Conservation (phyloP, 1,140 invertebrate genomes). For the Drosophila santomea region DNA sequence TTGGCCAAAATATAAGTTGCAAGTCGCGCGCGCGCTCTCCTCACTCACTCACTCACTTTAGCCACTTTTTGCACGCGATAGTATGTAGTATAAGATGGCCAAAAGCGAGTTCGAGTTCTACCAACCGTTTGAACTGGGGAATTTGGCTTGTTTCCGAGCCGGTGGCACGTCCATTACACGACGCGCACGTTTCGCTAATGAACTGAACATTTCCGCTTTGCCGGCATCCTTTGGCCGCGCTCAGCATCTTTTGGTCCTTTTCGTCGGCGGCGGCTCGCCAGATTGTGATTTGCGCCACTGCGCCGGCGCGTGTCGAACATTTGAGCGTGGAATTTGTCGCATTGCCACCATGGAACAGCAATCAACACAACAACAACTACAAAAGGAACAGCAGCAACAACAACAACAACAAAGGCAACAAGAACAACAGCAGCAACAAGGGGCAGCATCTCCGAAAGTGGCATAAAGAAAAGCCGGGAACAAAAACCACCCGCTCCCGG, state of each 20-base stretch:
- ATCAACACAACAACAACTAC: constrained; percentile 17
- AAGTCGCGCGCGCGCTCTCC: constrained; percentile 64
- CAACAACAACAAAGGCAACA: constrained; percentile 1
- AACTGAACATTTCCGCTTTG: constrained; percentile 83
- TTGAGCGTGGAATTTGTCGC: constrained; percentile 80
- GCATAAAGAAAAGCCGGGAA: constrained; percentile 41
- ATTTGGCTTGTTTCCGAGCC: constrained; percentile 3
- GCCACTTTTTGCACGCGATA: not conserved
- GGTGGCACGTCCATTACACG: constrained; percentile 71
- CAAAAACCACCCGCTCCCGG: constrained; percentile 48
- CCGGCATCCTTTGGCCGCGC: constrained; percentile 69
- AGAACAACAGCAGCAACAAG: constrained; percentile 1
- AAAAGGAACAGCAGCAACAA: not conserved
- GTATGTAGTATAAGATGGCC: not conserved
- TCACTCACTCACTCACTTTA: constrained; percentile 42
- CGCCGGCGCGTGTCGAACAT: constrained; percentile 77
- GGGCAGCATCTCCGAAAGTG: constrained; percentile 10
- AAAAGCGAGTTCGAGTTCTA: constrained; percentile 13
- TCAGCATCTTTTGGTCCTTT: constrained; percentile 20
- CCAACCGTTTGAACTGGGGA: constrained; percentile 11
- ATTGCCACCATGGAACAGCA: constrained; percentile 39
- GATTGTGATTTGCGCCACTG: constrained; percentile 63
- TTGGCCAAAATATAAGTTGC: constrained; percentile 4
- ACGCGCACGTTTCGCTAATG: constrained; percentile 82
- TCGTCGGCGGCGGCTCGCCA: not conserved